Base-by-base conservation (phyloP, 2,797 vertebrate species). In the Mormyrops boulengeri region DNA sequence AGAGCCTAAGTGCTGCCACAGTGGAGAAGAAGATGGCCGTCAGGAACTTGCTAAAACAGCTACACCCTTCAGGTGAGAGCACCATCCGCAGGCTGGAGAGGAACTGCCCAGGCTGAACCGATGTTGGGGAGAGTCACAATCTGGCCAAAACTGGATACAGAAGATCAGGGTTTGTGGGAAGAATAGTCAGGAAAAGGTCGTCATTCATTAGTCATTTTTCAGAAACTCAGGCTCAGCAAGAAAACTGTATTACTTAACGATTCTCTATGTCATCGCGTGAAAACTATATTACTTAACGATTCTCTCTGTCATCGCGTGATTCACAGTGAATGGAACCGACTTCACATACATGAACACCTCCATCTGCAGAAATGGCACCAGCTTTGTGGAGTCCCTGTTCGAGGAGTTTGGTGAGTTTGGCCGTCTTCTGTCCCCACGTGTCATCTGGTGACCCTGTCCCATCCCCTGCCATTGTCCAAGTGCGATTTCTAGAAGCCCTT, bases 381-480 rank as follows among this genome's bases (percentile, higher is more conserved):
- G 99, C 94, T 99, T 99, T 2, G 99, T 99, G 89, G 99, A 99
- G 93, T 99, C 99, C 22, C 96, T 99, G 88, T 99, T 99, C 91
- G 98, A 99, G 90, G 97, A 97, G 92, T 99, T 99, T 88, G 98
- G 98, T 99, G 95, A 1, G 95, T 93, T 34, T 80, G 4, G 47
- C 57, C 53, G 53, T 69, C 3, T 53, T 26, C 30, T 26, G 73
- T 60, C 49, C 89, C 47, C 26, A 73, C 12, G 4, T 73, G 66
- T 73, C 30, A 38, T 73, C 30, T 38, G 26, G 30, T 14, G 66
- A 73, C 30, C 30, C 66, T 73, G 30, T 38, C 41, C 30, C 49
- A 22, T 52, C 82, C 49, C 49, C 6, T 4, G 84, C 84, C 50
- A 22, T 53, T 86, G 14, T 82, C 50, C 52, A 19, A 84, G 52